These are phyloP conservation scores for Diuraphis noxia DNA, from an alignment of 1,140 invertebrate species.

Conservation along the genomic window DNA sequence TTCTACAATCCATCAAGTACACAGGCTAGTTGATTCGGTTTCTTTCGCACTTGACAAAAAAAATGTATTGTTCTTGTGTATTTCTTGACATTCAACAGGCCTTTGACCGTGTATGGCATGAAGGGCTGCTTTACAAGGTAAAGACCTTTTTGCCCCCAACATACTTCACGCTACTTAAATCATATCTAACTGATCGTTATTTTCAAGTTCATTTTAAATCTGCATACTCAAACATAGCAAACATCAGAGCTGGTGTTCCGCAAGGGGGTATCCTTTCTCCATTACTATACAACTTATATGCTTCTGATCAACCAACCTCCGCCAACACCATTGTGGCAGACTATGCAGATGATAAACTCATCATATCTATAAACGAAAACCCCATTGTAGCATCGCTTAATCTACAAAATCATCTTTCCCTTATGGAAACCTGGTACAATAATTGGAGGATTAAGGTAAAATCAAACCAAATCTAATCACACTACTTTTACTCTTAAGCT, in stretches of 20 bases:
- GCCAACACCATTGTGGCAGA: neutral
- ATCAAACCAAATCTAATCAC: neutral
- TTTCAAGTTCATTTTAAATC: too few relatives aligned
- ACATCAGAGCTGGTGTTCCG: too few relatives aligned
- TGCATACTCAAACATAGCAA: too few relatives aligned
- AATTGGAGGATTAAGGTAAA: neutral
- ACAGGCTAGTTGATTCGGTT: constrained; percentile 19
- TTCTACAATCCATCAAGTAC: constrained; percentile 29
- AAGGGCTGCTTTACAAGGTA: neutral
- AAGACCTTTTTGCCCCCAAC: too few relatives aligned
- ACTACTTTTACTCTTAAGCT: neutral
- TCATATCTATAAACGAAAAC: neutral
- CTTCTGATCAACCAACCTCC: constrained; percentile 1
- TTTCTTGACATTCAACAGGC: constrained; percentile 56
- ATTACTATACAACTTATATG: too few relatives aligned
- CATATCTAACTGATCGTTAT: too few relatives aligned
- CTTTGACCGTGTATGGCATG: too few relatives aligned
- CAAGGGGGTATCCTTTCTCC: too few relatives aligned
- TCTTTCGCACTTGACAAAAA: constrained; percentile 29
- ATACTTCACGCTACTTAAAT: neutral
- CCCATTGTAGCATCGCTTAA: neutral
- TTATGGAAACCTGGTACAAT: neutral
- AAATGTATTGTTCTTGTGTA: neutral
- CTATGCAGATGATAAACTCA: neutral
- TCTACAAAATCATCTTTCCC: neutral